Conservation (phyloP, 2,113 vertebrate genomes). For the Cyanoliseus patagonus region DNA sequence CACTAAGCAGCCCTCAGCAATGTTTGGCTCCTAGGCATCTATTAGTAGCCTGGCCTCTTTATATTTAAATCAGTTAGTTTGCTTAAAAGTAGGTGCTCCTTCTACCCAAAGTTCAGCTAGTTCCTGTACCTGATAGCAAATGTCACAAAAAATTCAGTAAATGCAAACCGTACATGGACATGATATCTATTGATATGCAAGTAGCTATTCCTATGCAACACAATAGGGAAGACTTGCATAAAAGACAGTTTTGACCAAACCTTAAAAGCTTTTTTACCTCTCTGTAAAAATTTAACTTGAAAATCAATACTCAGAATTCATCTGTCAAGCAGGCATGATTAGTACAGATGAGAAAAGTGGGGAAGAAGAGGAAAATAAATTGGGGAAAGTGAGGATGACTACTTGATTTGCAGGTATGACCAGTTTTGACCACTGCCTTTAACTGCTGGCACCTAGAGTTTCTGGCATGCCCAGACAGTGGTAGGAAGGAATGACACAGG, state of each 20-base stretch:
- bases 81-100: neutral
- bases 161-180: neutral
- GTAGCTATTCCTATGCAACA: neutral
- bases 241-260: neutral
- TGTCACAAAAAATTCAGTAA: neutral
- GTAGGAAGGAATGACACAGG: neutral
- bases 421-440: neutral
- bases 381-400: neutral
- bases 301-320: neutral
- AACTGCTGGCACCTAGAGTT: neutral
- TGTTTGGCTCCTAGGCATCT: neutral
- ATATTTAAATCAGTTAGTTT: conserved; percentile 21
- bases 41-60: neutral
- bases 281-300: neutral
- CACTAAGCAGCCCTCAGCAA: neutral
- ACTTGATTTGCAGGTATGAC: neutral
- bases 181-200: neutral
- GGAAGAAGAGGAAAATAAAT: neutral
- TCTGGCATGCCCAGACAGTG: neutral
- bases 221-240: neutral
- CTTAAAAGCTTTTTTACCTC: neutral
- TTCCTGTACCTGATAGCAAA: neutral
- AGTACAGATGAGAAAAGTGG: neutral
- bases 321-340: neutral
- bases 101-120: neutral